Percentiles rank a stretch among this genome's conserved stretches.
These are phyloP conservation scores for Dyspetes luteomarginatus DNA, from an alignment of 2,888 invertebrate genomes.

Conservation along the genomic window DNA sequence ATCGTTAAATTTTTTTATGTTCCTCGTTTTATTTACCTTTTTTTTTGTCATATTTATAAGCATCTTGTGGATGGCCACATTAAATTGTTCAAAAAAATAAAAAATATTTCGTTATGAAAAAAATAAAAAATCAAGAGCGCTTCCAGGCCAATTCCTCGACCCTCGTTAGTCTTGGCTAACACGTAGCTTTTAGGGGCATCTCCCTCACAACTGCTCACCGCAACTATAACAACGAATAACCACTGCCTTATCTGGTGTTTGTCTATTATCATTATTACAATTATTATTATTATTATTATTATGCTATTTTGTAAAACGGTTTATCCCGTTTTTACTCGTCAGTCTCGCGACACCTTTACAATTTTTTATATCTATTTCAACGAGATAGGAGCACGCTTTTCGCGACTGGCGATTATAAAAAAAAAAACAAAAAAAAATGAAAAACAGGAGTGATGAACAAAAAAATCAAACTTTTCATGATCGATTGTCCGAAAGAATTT, in stretches of 20 bases:
- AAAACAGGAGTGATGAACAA: not conserved
- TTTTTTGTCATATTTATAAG: no score
- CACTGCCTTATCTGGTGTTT: conserved; percentile 84
- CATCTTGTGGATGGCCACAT: no score
- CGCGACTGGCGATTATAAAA: not conserved
- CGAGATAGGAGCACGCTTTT: conserved; percentile 61
- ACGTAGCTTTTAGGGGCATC: conserved; percentile 83
- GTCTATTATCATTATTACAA: conserved; percentile 80
- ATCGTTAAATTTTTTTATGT: conserved; percentile 4
- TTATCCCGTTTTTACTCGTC: conserved; percentile 45
- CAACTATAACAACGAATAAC: conserved; percentile 84
- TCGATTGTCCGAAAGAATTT: no score
- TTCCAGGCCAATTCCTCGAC: conserved; percentile 65
- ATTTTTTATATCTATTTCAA: conserved; percentile 45
- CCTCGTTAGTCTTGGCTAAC: conserved; percentile 82
- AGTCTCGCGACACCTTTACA: conserved; percentile 34
- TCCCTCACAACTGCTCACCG: conserved; percentile 84
- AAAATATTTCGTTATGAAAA: conserved; percentile 1
- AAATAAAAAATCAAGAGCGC: conserved; percentile 47
- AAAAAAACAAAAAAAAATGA: conserved; percentile 1
- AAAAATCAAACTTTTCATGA: not conserved
- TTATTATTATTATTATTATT: conserved; percentile 72
- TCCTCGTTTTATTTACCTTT: no score
- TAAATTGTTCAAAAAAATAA: not conserved
- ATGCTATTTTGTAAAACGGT: conserved; percentile 56